Base-by-base conservation (phyloP, 1,140 invertebrate species). In the Ceratina australensis region DNA sequence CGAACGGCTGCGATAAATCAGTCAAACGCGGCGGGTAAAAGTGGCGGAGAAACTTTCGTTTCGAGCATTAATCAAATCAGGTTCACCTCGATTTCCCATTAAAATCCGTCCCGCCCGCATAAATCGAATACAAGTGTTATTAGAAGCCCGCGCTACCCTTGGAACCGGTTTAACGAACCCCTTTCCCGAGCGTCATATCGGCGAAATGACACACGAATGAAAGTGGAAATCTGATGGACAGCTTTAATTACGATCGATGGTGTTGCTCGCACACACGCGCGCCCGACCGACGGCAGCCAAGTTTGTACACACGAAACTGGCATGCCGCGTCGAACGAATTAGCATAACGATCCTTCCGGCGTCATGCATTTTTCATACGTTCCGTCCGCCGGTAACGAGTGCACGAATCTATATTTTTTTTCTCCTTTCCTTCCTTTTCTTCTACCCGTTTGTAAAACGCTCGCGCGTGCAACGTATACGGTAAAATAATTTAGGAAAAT, bases 321-420 rank as follows among this genome's bases (percentile, higher is more conserved):
- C 56, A 42, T 42, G 47, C 56, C 42, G 47, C 49, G 49, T 33
- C 64, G 52, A 60, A 61, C 20, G 57, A 54, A 79, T 79, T 79
- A 68, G 78, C 78, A 76, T 79, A 79, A 79, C 72, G 78, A 79
- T 79, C 72, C 78, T 79, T 68, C 64, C 64, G 72, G 78, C 72
- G 49, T 60, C 78, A 79, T 79, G 72, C 78, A 79, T 79, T 79
- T 79, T 79, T 79, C 78, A 79, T 79, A 75, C 18, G 64, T 54
- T n/a, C 67, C 72, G 78, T 74, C 54, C 77, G 15, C 22, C 15
- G 67, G 67, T 72, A 78, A 78, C 68, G 76, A 64, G 49, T 65
- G 75, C 75, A 50, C 75, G 68, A 61, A 67, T 68, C 47, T 47
- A 42, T 15, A 18, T 49, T 22, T 20, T n/a, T 24, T 66, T 8